Percentiles rank a stretch among this genome's conserved stretches.
Evolutionary conservation across 2,113 vertebrate genomes (phyloP).

Genomic region (Lontra canadensis): DNA sequence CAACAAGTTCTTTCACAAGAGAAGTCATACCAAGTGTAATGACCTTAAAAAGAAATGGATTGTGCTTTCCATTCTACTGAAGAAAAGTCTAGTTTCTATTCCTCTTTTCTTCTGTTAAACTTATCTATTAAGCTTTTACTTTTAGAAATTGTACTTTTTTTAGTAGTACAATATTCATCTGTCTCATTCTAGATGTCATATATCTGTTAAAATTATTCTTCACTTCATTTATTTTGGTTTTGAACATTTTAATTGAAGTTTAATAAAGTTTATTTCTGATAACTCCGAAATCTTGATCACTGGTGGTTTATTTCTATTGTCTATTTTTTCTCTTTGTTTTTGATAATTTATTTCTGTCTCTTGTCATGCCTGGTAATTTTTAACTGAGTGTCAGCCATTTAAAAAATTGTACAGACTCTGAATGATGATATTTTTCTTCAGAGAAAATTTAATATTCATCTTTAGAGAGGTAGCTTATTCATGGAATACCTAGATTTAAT

Average conservation of each 20-base stretch:
- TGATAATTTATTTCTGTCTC: not conserved
- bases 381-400: not conserved
- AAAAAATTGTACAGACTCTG: not conserved
- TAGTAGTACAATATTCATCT: not conserved
- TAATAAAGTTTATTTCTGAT: not conserved
- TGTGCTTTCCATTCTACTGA: not conserved
- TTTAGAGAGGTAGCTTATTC: not conserved
- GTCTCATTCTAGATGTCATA: not conserved
- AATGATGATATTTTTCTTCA: not conserved
- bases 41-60: not conserved
- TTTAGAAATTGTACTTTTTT: not conserved
- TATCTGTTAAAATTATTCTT: not conserved
- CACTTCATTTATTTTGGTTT: not conserved
- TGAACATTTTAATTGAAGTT: not conserved
- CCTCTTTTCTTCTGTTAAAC: not conserved
- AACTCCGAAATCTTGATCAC: not conserved
- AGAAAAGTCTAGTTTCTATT: not conserved
- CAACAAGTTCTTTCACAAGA: not conserved
- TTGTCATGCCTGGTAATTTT: not conserved
- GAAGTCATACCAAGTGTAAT: not conserved
- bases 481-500: not conserved
- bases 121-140: not conserved
- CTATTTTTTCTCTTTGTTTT: not conserved
- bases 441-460: not conserved
- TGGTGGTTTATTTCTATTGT: not conserved